Evolutionary conservation across 2,888 invertebrate genomes (phyloP), one percentile per base, ranked within the genome.

Genomic region (Drosophila anomelani): DNA sequence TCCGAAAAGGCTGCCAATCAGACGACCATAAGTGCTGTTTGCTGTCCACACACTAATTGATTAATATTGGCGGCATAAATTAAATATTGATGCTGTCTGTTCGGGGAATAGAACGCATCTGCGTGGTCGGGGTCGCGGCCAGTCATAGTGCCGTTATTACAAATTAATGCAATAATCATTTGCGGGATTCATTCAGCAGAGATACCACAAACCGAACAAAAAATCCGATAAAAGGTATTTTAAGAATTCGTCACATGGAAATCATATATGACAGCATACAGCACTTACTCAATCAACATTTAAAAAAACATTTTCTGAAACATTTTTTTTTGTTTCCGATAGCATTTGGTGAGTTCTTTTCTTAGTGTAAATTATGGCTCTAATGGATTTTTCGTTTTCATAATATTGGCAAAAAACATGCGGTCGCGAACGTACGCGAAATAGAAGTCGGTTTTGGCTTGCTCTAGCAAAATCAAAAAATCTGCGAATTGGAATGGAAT

Each of bases 41-140:
- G 81, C 73, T 86, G 82, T 82, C 81, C 79, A 58, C 67, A 55
- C 71, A 61, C 70, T 78, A 86, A 86, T 82, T 79, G 82, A 82
- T 88, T 73, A 85, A 85, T 83, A 88, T 72, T 60, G 66, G 74
- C 76, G 70, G 79, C 79, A 74, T 76, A 78, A 78, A 72, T 71
- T 67, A 68, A 74, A 75, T 67, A 74, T 68, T 70, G 47, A 60
- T 41, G 55, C 67, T 54, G 57, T 74, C 68, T 46, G 60, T 66
- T 38, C 36, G 54, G 59, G 53, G 49, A 36, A 47, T 49, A 55
- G 41, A 32, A 71, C 34, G 53, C 46, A 54, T 15, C 46, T 47
- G 32, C 3, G 32, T 13, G 23, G 23, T 23, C 15, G 20, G 23
- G 53, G 59, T 20, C 34, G 12, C 12, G 51, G 17, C 26, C 6